phyloP scores from a whole-genome alignment of 2,113 vertebrate species.

The Albula glossodonta region DNA sequence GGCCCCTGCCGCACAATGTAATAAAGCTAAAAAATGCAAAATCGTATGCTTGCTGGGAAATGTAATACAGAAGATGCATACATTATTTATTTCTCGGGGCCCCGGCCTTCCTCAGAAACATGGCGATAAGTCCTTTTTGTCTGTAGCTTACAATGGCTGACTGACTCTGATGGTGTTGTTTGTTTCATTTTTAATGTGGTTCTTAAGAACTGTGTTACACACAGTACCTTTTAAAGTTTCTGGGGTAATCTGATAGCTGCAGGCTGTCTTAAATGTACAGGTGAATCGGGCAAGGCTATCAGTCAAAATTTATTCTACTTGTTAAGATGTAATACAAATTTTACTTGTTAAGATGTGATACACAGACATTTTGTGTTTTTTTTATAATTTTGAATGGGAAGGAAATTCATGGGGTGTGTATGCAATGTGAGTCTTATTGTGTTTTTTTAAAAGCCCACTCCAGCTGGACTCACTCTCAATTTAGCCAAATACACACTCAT shows the following conservation, averaged over 20 bases:
- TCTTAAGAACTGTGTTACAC: not conserved
- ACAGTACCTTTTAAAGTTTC: not conserved
- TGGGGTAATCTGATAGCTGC: not conserved
- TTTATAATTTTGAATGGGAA: not conserved
- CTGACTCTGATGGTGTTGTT: not conserved
- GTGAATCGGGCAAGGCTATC: not conserved
- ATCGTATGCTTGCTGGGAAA: not conserved
- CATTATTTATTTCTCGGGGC: not conserved
- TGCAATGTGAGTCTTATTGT: not conserved
- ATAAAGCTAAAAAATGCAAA: conserved; percentile 13
- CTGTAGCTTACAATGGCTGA: not conserved
- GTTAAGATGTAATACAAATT: no score
- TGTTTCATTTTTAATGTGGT: not conserved
- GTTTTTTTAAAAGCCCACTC: no score
- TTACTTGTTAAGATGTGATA: not conserved
- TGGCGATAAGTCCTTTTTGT: not conserved
- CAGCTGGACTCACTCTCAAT: no score
- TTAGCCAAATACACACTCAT: no score
- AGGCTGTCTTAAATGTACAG: no score
- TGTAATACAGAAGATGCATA: conserved; percentile 5
- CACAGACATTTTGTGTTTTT: not conserved
- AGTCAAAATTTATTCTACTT: not conserved
- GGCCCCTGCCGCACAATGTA: not conserved
- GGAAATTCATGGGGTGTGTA: not conserved
- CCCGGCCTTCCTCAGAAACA: not conserved